phyloP scores from a whole-genome alignment of 2,888 invertebrate species.

The Brenthis daphne region DNA sequence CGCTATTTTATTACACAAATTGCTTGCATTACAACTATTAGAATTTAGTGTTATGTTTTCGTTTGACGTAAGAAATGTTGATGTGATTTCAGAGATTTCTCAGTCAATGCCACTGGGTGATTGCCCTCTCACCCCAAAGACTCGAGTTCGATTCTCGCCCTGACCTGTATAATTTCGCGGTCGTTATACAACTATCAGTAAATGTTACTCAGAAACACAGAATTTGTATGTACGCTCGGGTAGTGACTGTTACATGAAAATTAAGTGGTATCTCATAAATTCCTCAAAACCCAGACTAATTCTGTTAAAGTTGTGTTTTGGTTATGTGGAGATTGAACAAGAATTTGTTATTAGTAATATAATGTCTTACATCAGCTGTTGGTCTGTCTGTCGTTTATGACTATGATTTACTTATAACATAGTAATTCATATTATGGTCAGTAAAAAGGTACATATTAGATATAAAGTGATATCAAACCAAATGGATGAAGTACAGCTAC shows the following conservation, averaged over 20 bases:
- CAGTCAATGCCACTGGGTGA: constrained; percentile 41
- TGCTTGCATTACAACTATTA: not conserved
- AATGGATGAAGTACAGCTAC: no score
- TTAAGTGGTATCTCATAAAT: constrained; percentile 1
- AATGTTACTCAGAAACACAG: constrained; percentile 2
- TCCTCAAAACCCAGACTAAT: constrained; percentile 9
- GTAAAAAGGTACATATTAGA: no score
- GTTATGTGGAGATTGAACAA: not conserved
- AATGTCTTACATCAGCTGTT: no score
- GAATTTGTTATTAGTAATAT: not conserved
- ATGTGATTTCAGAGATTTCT: constrained; percentile 17
- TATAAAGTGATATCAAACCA: no score
- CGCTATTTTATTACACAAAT: not conserved
- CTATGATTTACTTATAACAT: no score
- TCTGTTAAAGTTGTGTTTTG: not conserved
- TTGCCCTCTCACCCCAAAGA: constrained; percentile 37
- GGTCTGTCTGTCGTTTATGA: no score
- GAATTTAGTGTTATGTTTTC: not conserved
- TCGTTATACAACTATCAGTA: constrained; percentile 39
- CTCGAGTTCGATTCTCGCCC: constrained; percentile 42
- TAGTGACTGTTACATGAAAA: constrained; percentile 17
- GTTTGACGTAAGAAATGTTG: constrained; percentile 10
- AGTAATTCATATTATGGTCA: no score
- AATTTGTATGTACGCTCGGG: constrained; percentile 4
- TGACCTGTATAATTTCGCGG: constrained; percentile 44